Percentiles rank a stretch among this genome's conserved stretches.
phyloP scores from a whole-genome alignment of 1,140 invertebrate genomes.

The Telenomus remus region DNA sequence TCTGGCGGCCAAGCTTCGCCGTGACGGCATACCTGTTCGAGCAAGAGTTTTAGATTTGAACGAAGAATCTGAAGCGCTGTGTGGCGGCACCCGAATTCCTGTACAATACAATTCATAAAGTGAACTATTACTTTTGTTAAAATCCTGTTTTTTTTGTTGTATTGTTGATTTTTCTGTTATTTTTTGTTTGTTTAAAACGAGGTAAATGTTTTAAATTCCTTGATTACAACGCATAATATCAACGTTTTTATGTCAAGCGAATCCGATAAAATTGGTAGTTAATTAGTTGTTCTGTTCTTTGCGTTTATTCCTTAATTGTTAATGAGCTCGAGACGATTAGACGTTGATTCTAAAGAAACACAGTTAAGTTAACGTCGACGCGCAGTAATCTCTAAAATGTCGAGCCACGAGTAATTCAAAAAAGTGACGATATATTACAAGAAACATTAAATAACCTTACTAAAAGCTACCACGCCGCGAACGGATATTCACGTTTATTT shows the following conservation, averaged over 20 bases:
- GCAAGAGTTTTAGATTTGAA: constrained; percentile 33
- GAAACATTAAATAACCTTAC: constrained; percentile 44
- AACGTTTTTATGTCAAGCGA: constrained; percentile 38
- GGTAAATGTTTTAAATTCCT: constrained; percentile 24
- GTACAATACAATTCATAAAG: constrained; percentile 56
- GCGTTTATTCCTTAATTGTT: constrained; percentile 60
- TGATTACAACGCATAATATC: constrained; percentile 19
- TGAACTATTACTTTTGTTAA: constrained; percentile 56
- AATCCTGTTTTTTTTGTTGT: constrained; percentile 54
- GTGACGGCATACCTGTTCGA: constrained; percentile 1
- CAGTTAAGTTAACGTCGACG: constrained; percentile 48
- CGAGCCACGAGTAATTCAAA: constrained; percentile 21
- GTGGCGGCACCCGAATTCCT: constrained; percentile 41
- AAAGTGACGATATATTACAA: constrained; percentile 42
- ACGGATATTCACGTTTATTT: constrained; percentile 3
- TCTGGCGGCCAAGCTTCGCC: no score
- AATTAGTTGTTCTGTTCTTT: constrained; percentile 43
- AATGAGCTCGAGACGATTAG: constrained; percentile 70
- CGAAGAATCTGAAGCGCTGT: constrained; percentile 53
- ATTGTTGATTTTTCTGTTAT: constrained; percentile 50
- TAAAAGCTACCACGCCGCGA: constrained; percentile 38
- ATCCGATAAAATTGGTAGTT: constrained; percentile 44
- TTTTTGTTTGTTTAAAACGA: constrained; percentile 31
- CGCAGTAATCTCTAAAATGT: constrained; percentile 23
- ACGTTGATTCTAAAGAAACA: constrained; percentile 64